These are phyloP conservation scores for Acanthopagrus latus DNA, from an alignment of 2,797 vertebrate genomes.

Conservation along the genomic window DNA sequence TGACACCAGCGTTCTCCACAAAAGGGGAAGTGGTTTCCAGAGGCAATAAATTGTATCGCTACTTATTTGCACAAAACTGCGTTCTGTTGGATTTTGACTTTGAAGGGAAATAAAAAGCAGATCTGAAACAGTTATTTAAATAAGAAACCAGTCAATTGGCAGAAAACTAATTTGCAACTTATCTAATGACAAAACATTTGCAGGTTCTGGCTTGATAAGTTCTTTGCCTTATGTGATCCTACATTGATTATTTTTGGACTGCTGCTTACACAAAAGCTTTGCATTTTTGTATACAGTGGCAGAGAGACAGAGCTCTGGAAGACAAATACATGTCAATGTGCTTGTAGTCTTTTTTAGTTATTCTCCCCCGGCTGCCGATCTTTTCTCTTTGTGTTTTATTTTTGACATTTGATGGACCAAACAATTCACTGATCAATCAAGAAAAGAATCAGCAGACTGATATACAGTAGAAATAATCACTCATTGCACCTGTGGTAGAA, in stretches of 20 bases:
- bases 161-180: too few species aligned
- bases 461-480: not conserved
- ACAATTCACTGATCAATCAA: not conserved
- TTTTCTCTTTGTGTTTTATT: not conserved
- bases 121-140: not conserved
- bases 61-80: not conserved
- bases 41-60: not conserved
- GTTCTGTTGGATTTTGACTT: not conserved
- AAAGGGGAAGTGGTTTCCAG: not conserved
- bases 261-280: not conserved
- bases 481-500: too few species aligned
- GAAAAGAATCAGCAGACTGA: not conserved
- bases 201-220: not conserved
- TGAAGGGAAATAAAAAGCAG: not conserved
- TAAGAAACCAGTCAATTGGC: fast-evolving
- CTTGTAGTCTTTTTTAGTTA: not conserved
- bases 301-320: too few species aligned
- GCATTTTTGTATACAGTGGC: not conserved
- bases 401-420: not conserved
- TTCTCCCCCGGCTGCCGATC: not conserved
- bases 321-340: not conserved
- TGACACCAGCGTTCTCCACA: not conserved
- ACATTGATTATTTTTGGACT: not conserved
- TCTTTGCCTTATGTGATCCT: not conserved
- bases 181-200: not conserved